Base-by-base conservation (phyloP, 2,888 invertebrate genomes). In the Cremastobaeus sp. region DNA sequence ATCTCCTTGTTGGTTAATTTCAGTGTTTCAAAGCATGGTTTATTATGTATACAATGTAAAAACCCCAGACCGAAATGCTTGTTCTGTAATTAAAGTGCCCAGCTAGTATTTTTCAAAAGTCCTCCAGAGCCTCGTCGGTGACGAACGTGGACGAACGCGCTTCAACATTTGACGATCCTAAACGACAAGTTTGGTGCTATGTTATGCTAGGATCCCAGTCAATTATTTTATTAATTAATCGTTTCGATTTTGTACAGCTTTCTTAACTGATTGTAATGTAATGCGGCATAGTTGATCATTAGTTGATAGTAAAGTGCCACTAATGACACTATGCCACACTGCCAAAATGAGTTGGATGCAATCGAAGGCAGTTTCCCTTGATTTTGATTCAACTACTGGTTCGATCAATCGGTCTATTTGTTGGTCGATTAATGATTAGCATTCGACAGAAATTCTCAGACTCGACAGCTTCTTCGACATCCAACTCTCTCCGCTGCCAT, bases 221-320 rank as follows among this genome's bases (percentile, higher is more conserved):
- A 81, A 77, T 78, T 79, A 78, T 78, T 71, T 81, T 76, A 79
- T 78, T 79, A 79, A 82, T 83, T 81, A 14, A 14, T 37, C n/a
- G 77, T 81, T 80, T 78, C 79, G 76, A 76, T 79, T 82, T 82
- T 85, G 85, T 86, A 86, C 85, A 86, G 86, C 85, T 86, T 86
- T 76, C 47, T 83, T 82, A 80, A 84, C 82, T 80, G 80, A 81
- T 82, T 80, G 57, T 30, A 77, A 78, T 66, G 76, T 83, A 83
- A 81, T 78, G 81, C 83, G 79, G 83, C 76, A 77, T 72, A 74
- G 55, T 79, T 83, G 82, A 80, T 81, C 79, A 82, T 79, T 73
- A 65, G 78, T 78, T 82, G 80, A 80, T 78, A 71, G 76, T 66
- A 70, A 78, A 76, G 9, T 74, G 34, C 55, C 52, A 77, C 76